Percentiles rank a stretch among this genome's conserved stretches.
Conservation (phyloP, 1,140 invertebrate genomes). For the Littorina saxatilis region DNA sequence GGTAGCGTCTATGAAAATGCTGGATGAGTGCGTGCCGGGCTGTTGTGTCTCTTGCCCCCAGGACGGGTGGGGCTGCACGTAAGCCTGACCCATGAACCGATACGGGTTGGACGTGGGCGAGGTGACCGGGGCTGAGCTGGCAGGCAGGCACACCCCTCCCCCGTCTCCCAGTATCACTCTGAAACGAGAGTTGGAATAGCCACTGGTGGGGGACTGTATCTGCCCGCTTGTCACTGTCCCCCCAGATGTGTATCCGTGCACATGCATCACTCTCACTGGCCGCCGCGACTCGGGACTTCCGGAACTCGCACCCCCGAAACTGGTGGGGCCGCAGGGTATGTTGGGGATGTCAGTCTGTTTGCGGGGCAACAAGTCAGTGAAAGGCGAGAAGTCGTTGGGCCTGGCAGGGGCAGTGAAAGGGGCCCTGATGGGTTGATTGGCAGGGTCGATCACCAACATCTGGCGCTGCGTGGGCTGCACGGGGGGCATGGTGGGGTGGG, state of each 20-base stretch:
- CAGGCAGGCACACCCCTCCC: constrained; percentile 40
- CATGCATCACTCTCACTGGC: constrained; percentile 46
- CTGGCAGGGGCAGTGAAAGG: background rate
- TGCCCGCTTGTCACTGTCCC: constrained; percentile 41
- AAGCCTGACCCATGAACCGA: background rate
- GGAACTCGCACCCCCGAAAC: background rate
- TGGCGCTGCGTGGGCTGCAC: constrained; percentile 9
- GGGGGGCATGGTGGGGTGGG: background rate
- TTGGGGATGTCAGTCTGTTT: constrained; percentile 31
- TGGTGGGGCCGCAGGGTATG: constrained; percentile 25
- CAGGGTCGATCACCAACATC: constrained; percentile 15
- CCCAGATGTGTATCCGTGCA: constrained; percentile 33
- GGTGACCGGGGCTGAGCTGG: constrained; percentile 24
- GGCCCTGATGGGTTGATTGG: background rate
- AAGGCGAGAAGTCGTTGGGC: constrained; percentile 19
- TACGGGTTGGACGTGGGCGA: constrained; percentile 8
- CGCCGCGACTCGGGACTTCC: constrained; percentile 38
- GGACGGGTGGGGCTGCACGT: background rate
- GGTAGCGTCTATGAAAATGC: constrained; percentile 31
- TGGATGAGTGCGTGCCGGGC: constrained; percentile 16
- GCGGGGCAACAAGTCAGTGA: constrained; percentile 2
- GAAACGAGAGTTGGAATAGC: constrained; percentile 32
- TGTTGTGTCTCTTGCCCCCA: constrained; percentile 25
- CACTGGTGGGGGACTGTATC: constrained; percentile 31
- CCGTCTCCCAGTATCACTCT: constrained; percentile 46